A percentile compares a stretch with the other conserved stretches of the same genome.
Evolutionary conservation across 2,888 invertebrate species (phyloP).

Genomic region (Eilema caniola): DNA sequence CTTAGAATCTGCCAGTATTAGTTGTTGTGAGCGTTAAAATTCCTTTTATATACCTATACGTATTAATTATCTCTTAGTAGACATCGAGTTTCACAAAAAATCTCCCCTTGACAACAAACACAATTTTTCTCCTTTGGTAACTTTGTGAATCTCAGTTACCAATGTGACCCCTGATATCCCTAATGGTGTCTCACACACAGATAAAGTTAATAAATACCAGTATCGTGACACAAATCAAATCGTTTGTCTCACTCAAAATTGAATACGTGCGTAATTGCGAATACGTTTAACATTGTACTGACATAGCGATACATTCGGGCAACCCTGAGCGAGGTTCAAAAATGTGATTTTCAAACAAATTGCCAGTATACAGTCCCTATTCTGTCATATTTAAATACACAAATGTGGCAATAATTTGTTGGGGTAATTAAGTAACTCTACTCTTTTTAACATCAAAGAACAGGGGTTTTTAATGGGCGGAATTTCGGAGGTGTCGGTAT

Average conservation of each 20-base stretch:
- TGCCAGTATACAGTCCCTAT: background rate
- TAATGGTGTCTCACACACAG: background rate
- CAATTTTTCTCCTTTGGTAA: background rate
- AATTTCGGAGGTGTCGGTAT: constrained; percentile 26
- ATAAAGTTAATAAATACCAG: background rate
- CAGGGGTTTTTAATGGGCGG: constrained; percentile 17
- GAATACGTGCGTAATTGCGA: background rate
- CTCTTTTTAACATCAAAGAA: constrained; percentile 44
- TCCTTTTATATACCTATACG: too few species aligned
- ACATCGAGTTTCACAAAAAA: too few species aligned
- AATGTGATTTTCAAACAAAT: background rate
- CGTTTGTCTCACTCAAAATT: background rate
- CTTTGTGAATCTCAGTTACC: background rate
- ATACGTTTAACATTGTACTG: background rate
- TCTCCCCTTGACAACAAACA: too few species aligned
- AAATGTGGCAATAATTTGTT: constrained; percentile 47
- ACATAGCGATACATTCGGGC: background rate
- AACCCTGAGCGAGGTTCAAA: background rate
- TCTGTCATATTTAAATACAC: constrained; percentile 14
- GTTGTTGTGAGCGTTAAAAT: too few species aligned
- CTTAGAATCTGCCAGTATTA: too few species aligned
- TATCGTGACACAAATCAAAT: background rate
- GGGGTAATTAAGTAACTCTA: constrained; percentile 44
- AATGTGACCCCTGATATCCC: background rate
- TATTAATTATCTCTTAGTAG: too few species aligned